phyloP scores from a whole-genome alignment of 2,797 vertebrate genomes.

The Typhlichthys subterraneus region DNA sequence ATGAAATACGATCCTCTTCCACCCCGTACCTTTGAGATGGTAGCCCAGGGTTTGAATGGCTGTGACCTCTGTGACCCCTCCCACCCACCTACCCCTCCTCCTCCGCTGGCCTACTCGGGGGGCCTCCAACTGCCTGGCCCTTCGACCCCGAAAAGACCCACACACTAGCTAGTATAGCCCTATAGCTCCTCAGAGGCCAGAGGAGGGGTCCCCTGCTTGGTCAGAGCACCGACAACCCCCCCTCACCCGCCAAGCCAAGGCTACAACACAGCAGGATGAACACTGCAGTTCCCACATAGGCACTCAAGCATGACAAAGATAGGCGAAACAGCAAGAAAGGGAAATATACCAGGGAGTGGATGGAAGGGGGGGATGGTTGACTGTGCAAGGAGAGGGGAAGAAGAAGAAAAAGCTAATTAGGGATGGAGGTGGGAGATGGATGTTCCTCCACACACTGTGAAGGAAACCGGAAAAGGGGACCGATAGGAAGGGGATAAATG shows the following conservation, averaged over 20 bases:
- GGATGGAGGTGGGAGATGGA: not conserved
- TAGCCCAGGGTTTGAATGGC: slow-evolving; percentile 73
- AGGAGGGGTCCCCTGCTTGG: slow-evolving; percentile 58
- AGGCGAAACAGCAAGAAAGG: slow-evolving; percentile 35
- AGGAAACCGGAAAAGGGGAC: not conserved
- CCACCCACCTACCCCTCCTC: slow-evolving; percentile 21
- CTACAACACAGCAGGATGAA: slow-evolving; percentile 58
- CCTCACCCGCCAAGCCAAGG: slow-evolving; percentile 42
- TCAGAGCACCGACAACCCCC: slow-evolving; percentile 53
- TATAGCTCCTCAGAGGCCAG: slow-evolving; percentile 46
- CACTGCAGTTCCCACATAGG: slow-evolving; percentile 58
- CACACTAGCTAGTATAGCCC: slow-evolving; percentile 49
- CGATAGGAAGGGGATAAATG: not conserved
- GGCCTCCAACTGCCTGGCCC: slow-evolving; percentile 67
- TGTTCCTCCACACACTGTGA: no score
- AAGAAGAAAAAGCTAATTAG: not conserved
- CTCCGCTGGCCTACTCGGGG: slow-evolving; percentile 57
- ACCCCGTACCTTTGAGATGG: slow-evolving; percentile 74
- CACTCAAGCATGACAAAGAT: slow-evolving; percentile 54
- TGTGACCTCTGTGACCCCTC: slow-evolving; percentile 67
- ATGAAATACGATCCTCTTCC: slow-evolving; percentile 76
- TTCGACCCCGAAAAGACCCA: slow-evolving; percentile 55
- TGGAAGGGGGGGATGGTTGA: no score
- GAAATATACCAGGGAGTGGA: not conserved
- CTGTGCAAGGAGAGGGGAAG: not conserved